Evolutionary conservation across 2,797 vertebrate genomes (phyloP).

Genomic region (Pristis pectinata): DNA sequence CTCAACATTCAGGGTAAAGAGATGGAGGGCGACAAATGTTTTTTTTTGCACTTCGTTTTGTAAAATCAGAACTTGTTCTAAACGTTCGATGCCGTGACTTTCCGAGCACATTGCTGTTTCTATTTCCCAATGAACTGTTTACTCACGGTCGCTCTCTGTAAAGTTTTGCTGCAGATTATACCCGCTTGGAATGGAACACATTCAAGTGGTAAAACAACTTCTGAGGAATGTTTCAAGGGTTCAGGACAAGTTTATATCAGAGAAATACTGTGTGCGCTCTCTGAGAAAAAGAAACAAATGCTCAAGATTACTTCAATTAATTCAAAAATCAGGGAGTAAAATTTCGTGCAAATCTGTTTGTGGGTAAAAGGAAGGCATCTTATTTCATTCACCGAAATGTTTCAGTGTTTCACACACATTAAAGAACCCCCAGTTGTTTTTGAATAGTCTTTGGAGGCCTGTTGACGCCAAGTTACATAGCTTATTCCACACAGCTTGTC

Average conservation of each 20-base stretch:
- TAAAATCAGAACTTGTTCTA: neutral
- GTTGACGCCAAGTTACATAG: constrained; percentile 33
- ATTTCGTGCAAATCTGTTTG: constrained; percentile 8
- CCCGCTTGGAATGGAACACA: neutral
- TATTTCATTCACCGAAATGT: constrained; percentile 28
- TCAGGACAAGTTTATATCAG: constrained; percentile 28
- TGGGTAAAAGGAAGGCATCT: constrained; percentile 8
- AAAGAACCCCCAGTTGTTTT: constrained; percentile 35
- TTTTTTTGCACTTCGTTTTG: neutral
- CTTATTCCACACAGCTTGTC: constrained; percentile 33
- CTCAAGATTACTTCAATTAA: neutral
- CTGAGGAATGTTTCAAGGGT: constrained; percentile 11
- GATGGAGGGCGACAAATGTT: neutral
- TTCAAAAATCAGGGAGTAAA: neutral
- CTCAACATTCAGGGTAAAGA: neutral
- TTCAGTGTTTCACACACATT: constrained; percentile 29
- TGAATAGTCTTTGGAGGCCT: constrained; percentile 31
- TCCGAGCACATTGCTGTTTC: neutral
- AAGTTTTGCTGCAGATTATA: constrained; percentile 1
- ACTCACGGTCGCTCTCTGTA: neutral
- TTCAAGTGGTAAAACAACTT: neutral
- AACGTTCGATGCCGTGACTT: neutral
- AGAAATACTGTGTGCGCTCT: neutral
- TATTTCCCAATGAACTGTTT: neutral
- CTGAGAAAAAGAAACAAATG: neutral